Percentiles rank a stretch among this genome's conserved stretches.
phyloP scores from a whole-genome alignment of 2,113 vertebrate genomes.

The Spheniscus mendiculus region DNA sequence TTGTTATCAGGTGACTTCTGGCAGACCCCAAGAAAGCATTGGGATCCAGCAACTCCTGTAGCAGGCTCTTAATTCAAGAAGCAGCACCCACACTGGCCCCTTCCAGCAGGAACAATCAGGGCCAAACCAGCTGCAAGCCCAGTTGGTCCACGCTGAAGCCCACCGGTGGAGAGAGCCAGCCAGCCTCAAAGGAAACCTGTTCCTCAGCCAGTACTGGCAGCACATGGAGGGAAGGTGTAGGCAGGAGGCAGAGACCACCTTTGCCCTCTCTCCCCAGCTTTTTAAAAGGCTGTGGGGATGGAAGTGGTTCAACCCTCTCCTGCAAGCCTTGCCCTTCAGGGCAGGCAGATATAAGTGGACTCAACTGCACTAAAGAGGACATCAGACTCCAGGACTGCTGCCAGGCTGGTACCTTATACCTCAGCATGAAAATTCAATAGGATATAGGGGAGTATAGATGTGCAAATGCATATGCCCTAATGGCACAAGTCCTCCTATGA shows the following conservation, averaged over 20 bases:
- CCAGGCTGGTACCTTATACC: background rate
- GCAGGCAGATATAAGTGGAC: background rate
- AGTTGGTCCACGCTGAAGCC: background rate
- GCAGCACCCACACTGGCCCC: background rate
- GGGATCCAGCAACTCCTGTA: background rate
- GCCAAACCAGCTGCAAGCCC: background rate
- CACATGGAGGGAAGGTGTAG: background rate
- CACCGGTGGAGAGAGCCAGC: accelerated
- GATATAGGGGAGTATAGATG: background rate
- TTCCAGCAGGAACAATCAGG: background rate
- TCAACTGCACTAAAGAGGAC: background rate
- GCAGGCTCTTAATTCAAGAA: background rate
- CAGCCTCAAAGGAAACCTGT: background rate
- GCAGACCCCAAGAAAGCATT: background rate
- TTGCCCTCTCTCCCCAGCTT: background rate
- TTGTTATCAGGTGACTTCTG: background rate
- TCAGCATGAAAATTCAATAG: background rate
- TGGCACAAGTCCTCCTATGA: background rate
- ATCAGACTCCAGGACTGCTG: background rate
- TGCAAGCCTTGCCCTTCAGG: background rate
- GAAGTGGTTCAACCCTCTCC: background rate
- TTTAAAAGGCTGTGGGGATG: background rate
- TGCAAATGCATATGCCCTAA: background rate
- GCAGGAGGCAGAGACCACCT: background rate
- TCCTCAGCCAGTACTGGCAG: background rate